Percentiles rank a stretch among this genome's conserved stretches.
Conservation (phyloP, 2,113 vertebrate species). For the Apodemus sylvaticus region DNA sequence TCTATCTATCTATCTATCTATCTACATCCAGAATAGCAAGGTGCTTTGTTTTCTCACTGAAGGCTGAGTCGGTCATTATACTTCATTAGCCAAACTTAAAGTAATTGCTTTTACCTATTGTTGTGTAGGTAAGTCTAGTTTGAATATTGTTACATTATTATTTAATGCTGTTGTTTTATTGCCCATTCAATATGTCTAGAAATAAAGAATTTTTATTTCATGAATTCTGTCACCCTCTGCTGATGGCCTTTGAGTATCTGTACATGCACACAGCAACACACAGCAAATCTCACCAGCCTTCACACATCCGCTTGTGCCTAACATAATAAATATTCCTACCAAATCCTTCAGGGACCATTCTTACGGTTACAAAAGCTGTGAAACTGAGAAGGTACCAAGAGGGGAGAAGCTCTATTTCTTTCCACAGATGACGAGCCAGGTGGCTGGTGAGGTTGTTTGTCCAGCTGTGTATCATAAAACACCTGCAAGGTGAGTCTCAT, state of each 20-base stretch:
- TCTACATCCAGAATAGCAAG: background rate
- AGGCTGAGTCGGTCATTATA: background rate
- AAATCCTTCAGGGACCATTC: background rate
- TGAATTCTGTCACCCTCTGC: background rate
- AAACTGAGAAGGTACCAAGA: background rate
- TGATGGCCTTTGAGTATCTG: background rate
- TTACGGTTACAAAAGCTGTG: background rate
- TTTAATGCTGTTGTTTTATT: background rate
- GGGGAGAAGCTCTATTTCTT: background rate
- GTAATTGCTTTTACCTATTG: background rate
- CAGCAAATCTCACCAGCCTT: background rate
- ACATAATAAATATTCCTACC: background rate
- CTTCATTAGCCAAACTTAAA: background rate
- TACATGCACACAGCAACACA: background rate
- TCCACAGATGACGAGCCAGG: constrained; percentile 10
- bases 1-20: background rate
- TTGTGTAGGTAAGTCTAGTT: too few species aligned
- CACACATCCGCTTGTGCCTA: background rate
- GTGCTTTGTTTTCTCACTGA: background rate
- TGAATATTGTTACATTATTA: background rate
- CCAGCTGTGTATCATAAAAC: background rate
- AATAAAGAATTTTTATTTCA: background rate
- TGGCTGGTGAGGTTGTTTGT: constrained; percentile 33
- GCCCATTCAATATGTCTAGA: background rate
- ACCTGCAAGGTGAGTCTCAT: background rate